Evolutionary conservation across 1,140 invertebrate species (phyloP), one percentile per base, ranked within the genome.

Genomic region (Philopotamus ludificatus): DNA sequence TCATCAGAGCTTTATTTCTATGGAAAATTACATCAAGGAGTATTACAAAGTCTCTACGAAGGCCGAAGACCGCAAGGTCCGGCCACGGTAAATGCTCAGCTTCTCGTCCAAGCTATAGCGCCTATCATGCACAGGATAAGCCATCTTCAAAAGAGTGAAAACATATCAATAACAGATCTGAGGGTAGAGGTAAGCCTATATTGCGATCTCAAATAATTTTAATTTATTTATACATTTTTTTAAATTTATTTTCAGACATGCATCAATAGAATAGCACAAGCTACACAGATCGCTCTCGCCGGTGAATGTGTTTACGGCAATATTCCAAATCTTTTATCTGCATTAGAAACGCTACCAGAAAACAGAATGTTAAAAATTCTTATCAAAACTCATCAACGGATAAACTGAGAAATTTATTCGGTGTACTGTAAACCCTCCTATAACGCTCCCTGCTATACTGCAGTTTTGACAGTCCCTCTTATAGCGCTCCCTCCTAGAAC

Each of bases 251-350:
- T 81, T 59, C 77, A 85, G 72, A 79, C 83, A 26, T 81, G 82
- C 55, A 76, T 93, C 63, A 89, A 92, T 72, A 81, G 90, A 72
- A 82, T 91, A 28, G 88, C 88, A 0, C 90, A 93, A 76, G 85
- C 89, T 9, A 81, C 90, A 1, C 90, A 91, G 74, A 84, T 91
- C 10, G 85, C 87, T 0, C 76, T 91, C 44, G 83, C 84, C 45
- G 85, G 86, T 9, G 89, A 88, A 62, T 90, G 87, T 75, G 84
- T 91, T 65, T 89, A 89, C 73, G 89, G 89, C 34, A 91, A 91
- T 74, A 86, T 85, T 10, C 82, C 81, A 47, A 85, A 84, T 60
- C 72, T 87, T 9, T 75, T 87, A 0, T 79, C 79, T 26, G 73
- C 79, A 9, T 66, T 87, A 12, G 77, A 83, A 62, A 79, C 80